phyloP scores from a whole-genome alignment of 1,140 invertebrate species.

The Cardiocondyla obscurior region DNA sequence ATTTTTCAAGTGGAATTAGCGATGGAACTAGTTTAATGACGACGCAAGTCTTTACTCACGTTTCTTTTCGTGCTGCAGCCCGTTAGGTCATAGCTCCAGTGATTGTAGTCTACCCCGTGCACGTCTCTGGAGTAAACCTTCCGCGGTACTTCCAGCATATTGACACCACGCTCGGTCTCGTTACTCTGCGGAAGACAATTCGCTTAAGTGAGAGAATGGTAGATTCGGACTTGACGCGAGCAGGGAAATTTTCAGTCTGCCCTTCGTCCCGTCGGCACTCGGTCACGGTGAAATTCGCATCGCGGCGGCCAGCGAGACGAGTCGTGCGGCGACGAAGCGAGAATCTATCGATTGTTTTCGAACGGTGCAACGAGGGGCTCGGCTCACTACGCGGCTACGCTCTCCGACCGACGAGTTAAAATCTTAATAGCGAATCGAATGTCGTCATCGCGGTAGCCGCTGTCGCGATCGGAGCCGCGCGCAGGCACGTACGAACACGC shows the following conservation, averaged over 20 bases:
- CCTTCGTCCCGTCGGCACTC: background rate
- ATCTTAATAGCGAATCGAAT: slow-evolving; percentile 5
- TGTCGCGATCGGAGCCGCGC: background rate
- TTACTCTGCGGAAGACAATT: slow-evolving; percentile 53
- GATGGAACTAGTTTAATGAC: too few relatives aligned
- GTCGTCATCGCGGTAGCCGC: background rate
- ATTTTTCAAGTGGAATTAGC: too few relatives aligned
- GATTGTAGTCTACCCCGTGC: slow-evolving; percentile 76
- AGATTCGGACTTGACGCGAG: too few relatives aligned
- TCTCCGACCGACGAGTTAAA: background rate
- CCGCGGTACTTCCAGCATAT: slow-evolving; percentile 79
- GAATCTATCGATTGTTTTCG: slow-evolving; percentile 33
- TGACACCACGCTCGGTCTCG: slow-evolving; percentile 76
- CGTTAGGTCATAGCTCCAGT: slow-evolving; percentile 79
- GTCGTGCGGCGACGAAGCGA: background rate
- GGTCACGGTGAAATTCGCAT: background rate
- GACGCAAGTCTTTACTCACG: slow-evolving; percentile 68
- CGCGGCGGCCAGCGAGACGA: background rate
- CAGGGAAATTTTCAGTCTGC: background rate
- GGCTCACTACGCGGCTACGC: background rate
- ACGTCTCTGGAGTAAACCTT: slow-evolving; percentile 74
- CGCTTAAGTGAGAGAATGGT: background rate
- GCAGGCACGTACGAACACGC: background rate
- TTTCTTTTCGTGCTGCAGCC: slow-evolving; percentile 75
- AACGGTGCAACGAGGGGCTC: background rate